phyloP scores from a whole-genome alignment of 1,140 invertebrate species.

The Homarus americanus region DNA sequence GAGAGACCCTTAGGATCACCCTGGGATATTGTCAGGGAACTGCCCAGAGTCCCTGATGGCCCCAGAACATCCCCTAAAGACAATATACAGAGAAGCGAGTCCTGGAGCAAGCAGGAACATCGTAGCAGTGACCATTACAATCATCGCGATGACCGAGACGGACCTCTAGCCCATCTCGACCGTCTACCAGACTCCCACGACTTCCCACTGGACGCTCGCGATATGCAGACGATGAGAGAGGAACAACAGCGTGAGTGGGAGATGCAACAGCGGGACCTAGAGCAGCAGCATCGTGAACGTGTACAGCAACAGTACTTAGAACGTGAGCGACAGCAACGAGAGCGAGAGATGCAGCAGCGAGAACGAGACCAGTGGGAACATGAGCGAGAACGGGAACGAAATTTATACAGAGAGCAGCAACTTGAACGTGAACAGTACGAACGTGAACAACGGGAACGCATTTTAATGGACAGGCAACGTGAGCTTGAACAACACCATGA shows the following conservation, averaged over 20 bases:
- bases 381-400: conserved; percentile 24
- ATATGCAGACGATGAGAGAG: conserved; percentile 43
- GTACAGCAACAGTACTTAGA: conserved; percentile 28
- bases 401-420: conserved; percentile 26
- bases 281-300: conserved; percentile 31
- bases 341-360: conserved; percentile 5
- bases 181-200: conserved; percentile 33
- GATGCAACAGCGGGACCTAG: conserved; percentile 38
- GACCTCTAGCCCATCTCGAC: background rate
- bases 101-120: conserved; percentile 31
- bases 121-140: conserved; percentile 17
- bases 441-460: conserved; percentile 13
- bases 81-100: background rate
- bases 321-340: conserved; percentile 19
- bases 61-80: conserved; percentile 38
- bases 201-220: conserved; percentile 38
- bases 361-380: conserved; percentile 22
- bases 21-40: conserved; percentile 38
- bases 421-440: conserved; percentile 36
- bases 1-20: conserved; percentile 60
- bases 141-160: background rate
- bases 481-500: background rate
- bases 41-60: background rate
- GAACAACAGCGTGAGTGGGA: conserved; percentile 44
- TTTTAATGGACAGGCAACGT: background rate